Base-by-base conservation (phyloP, 2,797 vertebrate species). In the Sciurus vulgaris region DNA sequence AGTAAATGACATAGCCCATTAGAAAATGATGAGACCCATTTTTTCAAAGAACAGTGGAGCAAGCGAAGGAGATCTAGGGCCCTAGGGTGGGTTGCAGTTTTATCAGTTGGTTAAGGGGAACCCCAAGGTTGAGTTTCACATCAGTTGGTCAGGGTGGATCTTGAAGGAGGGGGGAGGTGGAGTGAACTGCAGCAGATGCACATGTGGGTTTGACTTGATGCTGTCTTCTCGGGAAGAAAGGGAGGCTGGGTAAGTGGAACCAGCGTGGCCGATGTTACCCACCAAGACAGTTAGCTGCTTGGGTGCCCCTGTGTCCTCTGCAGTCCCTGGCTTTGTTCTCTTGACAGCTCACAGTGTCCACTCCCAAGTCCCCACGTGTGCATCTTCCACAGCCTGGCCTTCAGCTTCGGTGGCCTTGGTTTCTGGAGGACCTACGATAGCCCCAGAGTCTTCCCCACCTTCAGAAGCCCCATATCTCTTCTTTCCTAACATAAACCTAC, bases 151-250 rank as follows among this genome's bases (percentile, higher is more conserved):
- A 59, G 0, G 10, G 44, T 20, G 33, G 63, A 15, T 41, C 28
- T 81, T 30, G 3, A 18, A 79, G 10, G 17, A 35, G 28, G 69
- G 20, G 47, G 35, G 51, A 1, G 72, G 54, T 12, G 35, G 35
- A 24, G 30, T 38, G 33, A 44, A 13, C 49, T 78, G 0, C n/a
- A 4, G 33, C 49, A 17, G 47, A 24, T 20, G 26, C 41, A 35
- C 49, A 3, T 1, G 0, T 0, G 26, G 0, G 13, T 61, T 69
- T 51, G 77, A 20, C 8, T 10, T 14, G 22, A 20, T 6, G 18
- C 49, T 26, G 17, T 61, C 77, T 78, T 77, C 44, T 17, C 65
- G 86, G 77, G 81, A n/a, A 76, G 88, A 86, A 86, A 70, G 51
- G 63, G 89, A 83, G 33, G 38, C 87, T 30, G n/a, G 18, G 17